These are phyloP conservation scores for Synergus itoensis DNA, from an alignment of 2,888 invertebrate species.

Conservation along the genomic window DNA sequence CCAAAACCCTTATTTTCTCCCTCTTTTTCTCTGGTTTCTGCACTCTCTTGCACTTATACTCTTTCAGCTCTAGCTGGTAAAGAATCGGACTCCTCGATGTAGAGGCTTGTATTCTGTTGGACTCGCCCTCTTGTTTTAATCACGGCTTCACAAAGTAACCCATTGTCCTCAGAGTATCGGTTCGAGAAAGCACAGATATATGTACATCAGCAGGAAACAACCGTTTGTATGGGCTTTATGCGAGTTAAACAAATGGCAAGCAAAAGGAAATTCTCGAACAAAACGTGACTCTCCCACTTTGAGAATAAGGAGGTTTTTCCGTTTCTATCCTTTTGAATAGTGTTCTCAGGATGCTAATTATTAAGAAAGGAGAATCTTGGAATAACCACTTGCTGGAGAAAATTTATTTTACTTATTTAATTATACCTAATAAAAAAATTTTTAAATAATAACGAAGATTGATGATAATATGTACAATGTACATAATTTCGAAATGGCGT, in stretches of 20 bases:
- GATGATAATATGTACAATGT: too few species aligned
- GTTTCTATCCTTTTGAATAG: neutral
- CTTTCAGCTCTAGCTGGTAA: slow-evolving; percentile 48
- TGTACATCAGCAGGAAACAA: slow-evolving; percentile 46
- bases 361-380: neutral
- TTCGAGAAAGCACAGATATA: slow-evolving; percentile 53
- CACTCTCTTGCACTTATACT: slow-evolving; percentile 54
- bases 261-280: slow-evolving; percentile 22
- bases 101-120: slow-evolving; percentile 44
- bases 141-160: slow-evolving; percentile 61
- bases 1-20: slow-evolving; percentile 44
- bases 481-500: neutral
- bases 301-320: slow-evolving; percentile 1
- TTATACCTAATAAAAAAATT: neutral
- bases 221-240: slow-evolving; percentile 45
- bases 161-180: slow-evolving; percentile 62
- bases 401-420: neutral
- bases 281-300: slow-evolving; percentile 16
- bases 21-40: slow-evolving; percentile 39
- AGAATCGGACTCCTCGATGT: slow-evolving; percentile 17
- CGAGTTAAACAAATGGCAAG: slow-evolving; percentile 26
- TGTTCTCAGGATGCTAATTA: slow-evolving; percentile 3
- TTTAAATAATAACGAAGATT: neutral
- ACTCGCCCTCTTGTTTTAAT: slow-evolving; percentile 61
- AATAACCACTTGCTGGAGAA: neutral